Percentiles rank a stretch among this genome's conserved stretches.
Conservation (phyloP, 2,113 vertebrate genomes). For the Semicossyphus pulcher region DNA sequence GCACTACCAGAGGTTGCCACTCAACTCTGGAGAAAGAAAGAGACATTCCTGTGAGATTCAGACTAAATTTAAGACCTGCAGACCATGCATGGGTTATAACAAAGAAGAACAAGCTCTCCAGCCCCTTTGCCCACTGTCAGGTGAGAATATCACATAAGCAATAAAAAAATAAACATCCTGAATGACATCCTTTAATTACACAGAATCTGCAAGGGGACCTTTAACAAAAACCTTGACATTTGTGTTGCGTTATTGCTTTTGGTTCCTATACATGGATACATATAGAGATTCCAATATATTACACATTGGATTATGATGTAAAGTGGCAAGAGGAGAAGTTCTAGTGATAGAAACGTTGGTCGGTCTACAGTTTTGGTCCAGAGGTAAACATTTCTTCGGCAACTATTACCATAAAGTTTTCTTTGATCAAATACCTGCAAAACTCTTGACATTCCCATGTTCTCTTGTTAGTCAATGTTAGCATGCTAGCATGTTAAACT, state of each 20-base stretch:
- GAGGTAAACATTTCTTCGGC: too few relatives aligned
- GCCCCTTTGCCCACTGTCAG: neutral
- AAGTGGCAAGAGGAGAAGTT: neutral
- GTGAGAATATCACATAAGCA: neutral
- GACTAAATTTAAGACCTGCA: slow-evolving; percentile 24
- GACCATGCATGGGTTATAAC: slow-evolving; percentile 8
- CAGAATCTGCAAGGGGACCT: neutral
- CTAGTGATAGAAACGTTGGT: too few relatives aligned
- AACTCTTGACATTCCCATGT: too few relatives aligned
- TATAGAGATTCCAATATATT: too few relatives aligned
- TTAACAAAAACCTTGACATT: neutral
- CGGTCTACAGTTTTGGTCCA: too few relatives aligned
- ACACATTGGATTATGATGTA: slow-evolving; percentile 6
- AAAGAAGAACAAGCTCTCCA: slow-evolving; percentile 3
- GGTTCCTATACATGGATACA: too few relatives aligned
- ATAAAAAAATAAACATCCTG: neutral
- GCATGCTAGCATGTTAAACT: neutral
- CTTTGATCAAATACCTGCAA: neutral
- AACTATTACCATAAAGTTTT: too few relatives aligned
- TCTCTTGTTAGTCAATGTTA: too few relatives aligned
- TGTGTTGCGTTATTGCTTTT: too few relatives aligned
- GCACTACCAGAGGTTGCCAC: slow-evolving; percentile 62
- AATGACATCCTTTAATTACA: neutral
- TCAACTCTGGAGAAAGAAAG: slow-evolving; percentile 53
- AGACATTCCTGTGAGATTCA: slow-evolving; percentile 42